Percentiles rank a stretch among this genome's conserved stretches.
phyloP scores from a whole-genome alignment of 53 echinoderm and acorn worm species.

The Arbacia lixula region DNA sequence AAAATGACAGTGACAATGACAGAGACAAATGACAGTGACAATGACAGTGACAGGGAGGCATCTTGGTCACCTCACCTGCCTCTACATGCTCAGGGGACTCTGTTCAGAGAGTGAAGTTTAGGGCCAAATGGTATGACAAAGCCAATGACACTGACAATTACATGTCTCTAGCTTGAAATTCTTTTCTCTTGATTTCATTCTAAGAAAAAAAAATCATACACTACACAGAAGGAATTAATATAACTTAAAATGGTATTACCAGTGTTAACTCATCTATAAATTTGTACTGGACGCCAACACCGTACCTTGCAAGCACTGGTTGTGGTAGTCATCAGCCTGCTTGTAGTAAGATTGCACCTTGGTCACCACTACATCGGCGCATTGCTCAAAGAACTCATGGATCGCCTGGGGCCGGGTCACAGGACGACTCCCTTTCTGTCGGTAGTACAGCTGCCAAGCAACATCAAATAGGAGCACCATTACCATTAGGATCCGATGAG shows the following conservation, averaged over 20 bases:
- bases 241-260: background rate
- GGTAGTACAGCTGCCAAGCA: constrained; percentile 83
- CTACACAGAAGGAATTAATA: too few species aligned
- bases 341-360: constrained; percentile 93
- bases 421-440: constrained; percentile 85
- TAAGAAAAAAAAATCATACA: too few species aligned
- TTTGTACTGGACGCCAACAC: too few species aligned
- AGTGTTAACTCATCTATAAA: background rate
- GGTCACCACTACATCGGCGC: constrained; percentile 88
- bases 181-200: too few species aligned
- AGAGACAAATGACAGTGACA: too few species aligned
- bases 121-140: too few species aligned
- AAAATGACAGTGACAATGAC: too few species aligned
- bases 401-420: constrained; percentile 91
- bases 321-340: constrained; percentile 97
- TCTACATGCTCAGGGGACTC: constrained; percentile 92
- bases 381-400: constrained; percentile 92
- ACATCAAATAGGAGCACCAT: too few species aligned
- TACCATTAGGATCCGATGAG: too few species aligned
- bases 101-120: too few species aligned
- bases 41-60: constrained; percentile 40
- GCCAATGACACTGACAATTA: too few species aligned
- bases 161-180: too few species aligned
- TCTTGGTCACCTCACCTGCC: constrained; percentile 68
- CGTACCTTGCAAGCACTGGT: constrained; percentile 97